Percentiles rank a stretch among this genome's conserved stretches.
phyloP scores from a whole-genome alignment of 2,113 vertebrate genomes.

The Elephas maximus region DNA sequence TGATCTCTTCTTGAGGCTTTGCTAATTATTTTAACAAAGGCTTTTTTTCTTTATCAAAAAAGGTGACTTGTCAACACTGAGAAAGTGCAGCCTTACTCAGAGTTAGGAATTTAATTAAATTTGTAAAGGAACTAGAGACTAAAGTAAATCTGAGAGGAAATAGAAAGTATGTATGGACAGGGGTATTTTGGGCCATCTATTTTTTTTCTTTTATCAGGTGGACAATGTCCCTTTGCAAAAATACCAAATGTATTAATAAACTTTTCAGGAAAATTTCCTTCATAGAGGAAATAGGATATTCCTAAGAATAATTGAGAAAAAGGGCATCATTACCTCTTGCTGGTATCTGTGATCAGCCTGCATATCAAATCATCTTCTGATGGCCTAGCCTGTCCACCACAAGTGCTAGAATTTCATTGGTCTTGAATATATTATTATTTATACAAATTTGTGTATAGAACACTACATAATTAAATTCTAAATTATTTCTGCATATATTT shows the following conservation, averaged over 20 bases:
- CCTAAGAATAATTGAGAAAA: not conserved
- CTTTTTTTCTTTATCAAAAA: constrained; percentile 38
- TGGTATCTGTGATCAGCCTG: no score
- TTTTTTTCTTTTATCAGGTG: not conserved
- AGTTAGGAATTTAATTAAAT: not conserved
- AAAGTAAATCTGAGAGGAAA: not conserved
- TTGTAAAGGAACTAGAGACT: not conserved
- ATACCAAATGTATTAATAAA: not conserved
- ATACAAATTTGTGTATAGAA: not conserved
- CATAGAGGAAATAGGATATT: not conserved
- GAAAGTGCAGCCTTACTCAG: not conserved
- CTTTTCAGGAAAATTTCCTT: not conserved
- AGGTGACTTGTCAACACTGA: not conserved
- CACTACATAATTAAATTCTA: not conserved
- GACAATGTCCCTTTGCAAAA: not conserved
- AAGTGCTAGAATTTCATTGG: not conserved
- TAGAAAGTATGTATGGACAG: not conserved
- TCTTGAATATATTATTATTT: not conserved
- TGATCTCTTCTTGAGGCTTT: not conserved
- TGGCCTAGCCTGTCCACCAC: not conserved
- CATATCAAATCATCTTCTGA: not conserved
- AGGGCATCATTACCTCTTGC: not conserved
- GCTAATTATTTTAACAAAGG: not conserved
- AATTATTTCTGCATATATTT: not conserved
- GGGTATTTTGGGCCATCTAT: not conserved